Evolutionary conservation across 2,888 invertebrate genomes (phyloP).

Genomic region (Megastigmus dorsalis): DNA sequence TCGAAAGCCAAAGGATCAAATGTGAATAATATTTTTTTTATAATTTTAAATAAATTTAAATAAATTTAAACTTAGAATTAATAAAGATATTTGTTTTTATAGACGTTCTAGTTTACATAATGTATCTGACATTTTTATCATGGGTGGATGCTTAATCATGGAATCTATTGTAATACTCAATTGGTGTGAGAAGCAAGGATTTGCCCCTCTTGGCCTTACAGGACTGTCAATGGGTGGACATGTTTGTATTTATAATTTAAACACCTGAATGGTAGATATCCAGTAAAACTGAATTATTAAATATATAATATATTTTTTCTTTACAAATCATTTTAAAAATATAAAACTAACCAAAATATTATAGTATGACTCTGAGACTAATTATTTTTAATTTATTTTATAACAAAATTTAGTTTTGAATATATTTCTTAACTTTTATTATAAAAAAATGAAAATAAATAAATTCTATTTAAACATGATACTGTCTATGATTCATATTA

Average conservation of each 20-base stretch:
- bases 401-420: no score
- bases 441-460: no score
- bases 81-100: constrained; percentile 58
- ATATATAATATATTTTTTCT: not conserved
- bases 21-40: constrained; percentile 76
- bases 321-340: not conserved
- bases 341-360: no score
- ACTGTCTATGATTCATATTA: no score
- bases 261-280: not conserved
- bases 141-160: constrained; percentile 97
- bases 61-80: constrained; percentile 12
- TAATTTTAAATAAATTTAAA: constrained; percentile 45
- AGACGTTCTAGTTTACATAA: constrained; percentile 94
- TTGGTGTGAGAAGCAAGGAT: constrained; percentile 94
- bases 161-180: constrained; percentile 94
- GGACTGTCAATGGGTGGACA: constrained; percentile 99
- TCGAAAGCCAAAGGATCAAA: constrained; percentile 90
- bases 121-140: constrained; percentile 98
- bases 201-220: constrained; percentile 94
- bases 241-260: constrained; percentile 78
- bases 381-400: no score
- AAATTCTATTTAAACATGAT: no score
- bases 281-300: not conserved
- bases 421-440: no score
- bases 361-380: no score